Base-by-base conservation (phyloP, 2,888 invertebrate genomes). In the Hemithea aestivaria region DNA sequence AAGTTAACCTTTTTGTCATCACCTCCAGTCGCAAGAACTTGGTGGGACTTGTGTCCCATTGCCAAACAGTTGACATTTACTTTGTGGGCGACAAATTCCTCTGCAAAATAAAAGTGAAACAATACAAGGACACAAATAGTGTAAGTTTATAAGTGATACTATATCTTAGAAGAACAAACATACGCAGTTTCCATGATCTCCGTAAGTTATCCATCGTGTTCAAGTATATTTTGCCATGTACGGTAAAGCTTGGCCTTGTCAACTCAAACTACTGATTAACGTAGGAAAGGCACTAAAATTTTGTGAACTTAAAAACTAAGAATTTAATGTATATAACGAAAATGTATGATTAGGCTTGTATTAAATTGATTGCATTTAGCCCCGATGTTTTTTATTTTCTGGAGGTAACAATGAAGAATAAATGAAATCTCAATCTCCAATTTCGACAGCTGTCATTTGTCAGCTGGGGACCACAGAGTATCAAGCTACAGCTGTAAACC, bases 1-100 rank as follows among this genome's bases (percentile, higher is more conserved):
- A 98, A 85, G 82, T 98, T 98, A 34, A 98, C 97, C 84, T 97
- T 97, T 74, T 96, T 95, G 87, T 98, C 98, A 74, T 97, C 97
- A 44, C 98, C 98, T 38, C 98, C 98, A 44, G 96, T 96, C 24
- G 95, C 96, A 74, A 97, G 90, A 34, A 97, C 96, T 67, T 95
- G 91, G 53, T 96, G 96, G 33, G 96, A 96, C 75, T 96, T 96
- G 83, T 95, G 95, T 42, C 96, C 96, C 80, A 96, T 89, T 32
- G 96, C 94, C 63, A 96, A 81, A 68, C 96, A 96, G 70, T 95
- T 96, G 60, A 96, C 96, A 80, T 94, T 95, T 58, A 94, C 91
- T 66, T 91, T 88, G 88, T 97, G 96, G 45, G 96, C 96, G 56
- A 92, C 91, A 79, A 96, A 95, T 70, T 96, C 96, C 85, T 96